phyloP scores from a whole-genome alignment of 2,888 invertebrate species.

The Drosophila neoperkinsi region DNA sequence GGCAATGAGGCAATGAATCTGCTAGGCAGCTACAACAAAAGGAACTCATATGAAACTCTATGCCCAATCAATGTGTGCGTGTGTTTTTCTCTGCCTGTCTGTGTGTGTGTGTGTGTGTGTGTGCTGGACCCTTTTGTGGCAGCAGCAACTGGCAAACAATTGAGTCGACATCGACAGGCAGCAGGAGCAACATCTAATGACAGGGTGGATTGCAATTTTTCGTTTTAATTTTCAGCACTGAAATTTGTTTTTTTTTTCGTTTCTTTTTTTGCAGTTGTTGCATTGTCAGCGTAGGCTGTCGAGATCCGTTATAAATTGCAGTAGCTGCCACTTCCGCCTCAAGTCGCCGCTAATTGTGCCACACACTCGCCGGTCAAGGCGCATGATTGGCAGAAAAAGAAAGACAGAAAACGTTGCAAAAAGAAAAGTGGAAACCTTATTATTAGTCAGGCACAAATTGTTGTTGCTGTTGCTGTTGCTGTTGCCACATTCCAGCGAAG shows the following conservation, averaged over 20 bases:
- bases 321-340: conserved; percentile 50
- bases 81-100: neutral
- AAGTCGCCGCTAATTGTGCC: conserved; percentile 49
- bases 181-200: conserved; percentile 61
- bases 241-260: conserved; percentile 10
- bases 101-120: conserved; percentile 16
- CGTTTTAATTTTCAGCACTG: conserved; percentile 48
- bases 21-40: conserved; percentile 39
- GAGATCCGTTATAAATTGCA: conserved; percentile 64
- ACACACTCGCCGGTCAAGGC: conserved; percentile 2
- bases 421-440: conserved; percentile 6
- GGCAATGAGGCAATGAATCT: conserved; percentile 51
- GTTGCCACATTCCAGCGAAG: conserved; percentile 39
- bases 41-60: conserved; percentile 36
- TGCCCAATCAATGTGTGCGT: conserved; percentile 20
- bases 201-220: conserved; percentile 75
- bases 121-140: conserved; percentile 42
- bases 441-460: conserved; percentile 19
- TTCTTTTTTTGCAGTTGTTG: conserved; percentile 42
- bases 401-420: neutral
- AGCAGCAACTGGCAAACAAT: conserved; percentile 56
- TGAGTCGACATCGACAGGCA: conserved; percentile 52
- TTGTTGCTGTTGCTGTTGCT: neutral
- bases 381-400: conserved; percentile 44
- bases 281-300: conserved; percentile 54